These are phyloP conservation scores for Cheiracanthium punctorium DNA, from an alignment of 2,888 invertebrate genomes.

Conservation along the genomic window DNA sequence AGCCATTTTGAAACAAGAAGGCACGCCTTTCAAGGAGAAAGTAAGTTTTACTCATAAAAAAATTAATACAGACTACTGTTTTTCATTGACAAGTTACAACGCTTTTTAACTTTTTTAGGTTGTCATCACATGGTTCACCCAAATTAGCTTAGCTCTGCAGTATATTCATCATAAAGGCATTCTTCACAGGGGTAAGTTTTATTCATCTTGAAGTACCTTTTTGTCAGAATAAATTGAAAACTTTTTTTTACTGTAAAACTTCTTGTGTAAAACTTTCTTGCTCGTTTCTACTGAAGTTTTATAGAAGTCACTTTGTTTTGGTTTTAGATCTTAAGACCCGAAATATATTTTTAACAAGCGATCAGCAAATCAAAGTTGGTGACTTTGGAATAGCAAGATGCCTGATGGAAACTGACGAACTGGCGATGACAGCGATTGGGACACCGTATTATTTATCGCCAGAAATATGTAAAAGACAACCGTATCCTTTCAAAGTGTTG, in stretches of 20 bases:
- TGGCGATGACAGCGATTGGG: slow-evolving; percentile 78
- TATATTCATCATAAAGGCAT: slow-evolving; percentile 78
- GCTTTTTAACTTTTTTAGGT: not conserved
- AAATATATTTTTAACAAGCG: slow-evolving; percentile 78
- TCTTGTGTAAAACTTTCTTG: too few species aligned
- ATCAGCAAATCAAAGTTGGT: slow-evolving; percentile 78
- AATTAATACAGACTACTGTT: not conserved
- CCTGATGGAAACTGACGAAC: slow-evolving; percentile 77
- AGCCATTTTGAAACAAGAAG: slow-evolving; percentile 76
- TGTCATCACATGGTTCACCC: slow-evolving; percentile 77
- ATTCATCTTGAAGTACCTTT: too few species aligned
- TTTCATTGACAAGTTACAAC: not conserved
- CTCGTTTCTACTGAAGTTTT: too few species aligned
- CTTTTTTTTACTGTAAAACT: too few species aligned
- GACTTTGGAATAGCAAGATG: slow-evolving; percentile 79
- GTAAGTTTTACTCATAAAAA: slow-evolving; percentile 24
- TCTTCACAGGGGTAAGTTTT: slow-evolving; percentile 77
- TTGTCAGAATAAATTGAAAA: too few species aligned
- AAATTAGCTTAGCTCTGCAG: slow-evolving; percentile 78
- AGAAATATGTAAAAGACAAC: slow-evolving; percentile 78
- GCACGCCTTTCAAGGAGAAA: slow-evolving; percentile 69
- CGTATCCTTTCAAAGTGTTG: slow-evolving; percentile 75
- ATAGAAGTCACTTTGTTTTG: not conserved
- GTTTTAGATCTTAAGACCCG: slow-evolving; percentile 76
- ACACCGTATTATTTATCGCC: slow-evolving; percentile 79